Conservation (phyloP, 2,113 vertebrate species). For the Melanocharis versteri region DNA sequence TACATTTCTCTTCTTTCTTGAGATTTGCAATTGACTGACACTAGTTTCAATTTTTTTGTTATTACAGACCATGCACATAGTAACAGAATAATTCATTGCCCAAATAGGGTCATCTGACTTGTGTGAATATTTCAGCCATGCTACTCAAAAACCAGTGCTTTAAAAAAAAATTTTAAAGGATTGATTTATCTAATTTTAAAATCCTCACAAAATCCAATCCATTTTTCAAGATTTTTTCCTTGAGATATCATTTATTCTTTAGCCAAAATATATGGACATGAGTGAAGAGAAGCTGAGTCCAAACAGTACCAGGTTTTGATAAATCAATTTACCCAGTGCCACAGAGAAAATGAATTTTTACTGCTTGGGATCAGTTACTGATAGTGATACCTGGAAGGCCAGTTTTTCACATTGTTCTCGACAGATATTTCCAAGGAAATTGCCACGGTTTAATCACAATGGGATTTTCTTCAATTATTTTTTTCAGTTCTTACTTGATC, state of each 20-base stretch:
- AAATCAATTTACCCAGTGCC: not conserved
- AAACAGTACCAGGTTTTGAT: not conserved
- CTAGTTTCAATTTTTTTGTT: not conserved
- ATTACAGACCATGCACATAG: not conserved
- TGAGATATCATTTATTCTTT: not conserved
- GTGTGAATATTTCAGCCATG: not conserved
- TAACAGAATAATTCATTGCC: not conserved
- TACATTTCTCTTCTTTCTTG: not conserved
- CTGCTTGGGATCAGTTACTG: not conserved
- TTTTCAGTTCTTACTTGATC: not conserved
- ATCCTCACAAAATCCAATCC: not conserved
- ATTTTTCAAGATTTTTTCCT: not conserved
- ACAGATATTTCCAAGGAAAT: not conserved
- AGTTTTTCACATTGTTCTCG: not conserved
- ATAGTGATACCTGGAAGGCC: not conserved
- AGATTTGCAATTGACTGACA: not conserved
- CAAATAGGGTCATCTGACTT: not conserved
- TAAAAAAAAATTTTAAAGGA: rapidly evolving
- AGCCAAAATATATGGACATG: not conserved
- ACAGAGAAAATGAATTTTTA: not conserved
- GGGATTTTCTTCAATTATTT: not conserved
- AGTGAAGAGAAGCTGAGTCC: not conserved
- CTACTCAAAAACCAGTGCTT: not conserved
- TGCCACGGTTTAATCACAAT: not conserved
- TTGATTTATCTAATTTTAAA: not conserved